Evolutionary conservation across 2,888 invertebrate genomes (phyloP).

Genomic region (Gari tellinella): DNA sequence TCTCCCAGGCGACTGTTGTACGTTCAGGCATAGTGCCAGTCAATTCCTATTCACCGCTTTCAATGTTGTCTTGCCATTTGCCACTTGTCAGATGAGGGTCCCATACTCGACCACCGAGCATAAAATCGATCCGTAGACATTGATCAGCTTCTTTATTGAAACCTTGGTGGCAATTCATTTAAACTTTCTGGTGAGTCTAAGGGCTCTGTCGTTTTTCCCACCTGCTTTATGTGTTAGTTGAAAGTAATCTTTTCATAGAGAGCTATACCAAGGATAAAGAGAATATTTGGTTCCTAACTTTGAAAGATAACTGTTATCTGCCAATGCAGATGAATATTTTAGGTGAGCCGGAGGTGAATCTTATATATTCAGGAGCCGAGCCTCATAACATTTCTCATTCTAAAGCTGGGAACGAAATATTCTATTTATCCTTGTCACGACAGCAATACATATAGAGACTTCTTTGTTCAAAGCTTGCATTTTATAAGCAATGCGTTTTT

Average conservation of each 20-base stretch:
- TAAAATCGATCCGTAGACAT: constrained; percentile 1
- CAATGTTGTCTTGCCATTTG: not conserved
- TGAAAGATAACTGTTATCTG: no score
- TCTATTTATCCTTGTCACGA: no score
- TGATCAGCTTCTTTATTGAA: constrained; percentile 11
- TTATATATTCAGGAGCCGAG: no score
- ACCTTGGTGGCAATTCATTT: constrained; percentile 18
- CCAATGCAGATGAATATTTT: no score
- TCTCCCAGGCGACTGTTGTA: not conserved
- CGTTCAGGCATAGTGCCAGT: not conserved
- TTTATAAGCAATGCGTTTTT: no score
- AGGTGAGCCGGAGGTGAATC: no score
- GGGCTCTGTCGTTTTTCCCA: constrained; percentile 13
- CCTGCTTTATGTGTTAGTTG: constrained; percentile 5
- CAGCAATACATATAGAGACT: no score
- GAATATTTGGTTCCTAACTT: no score
- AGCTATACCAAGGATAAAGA: no score
- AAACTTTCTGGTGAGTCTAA: constrained; percentile 19
- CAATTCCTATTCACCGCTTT: not conserved
- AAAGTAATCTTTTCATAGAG: constrained; percentile 13
- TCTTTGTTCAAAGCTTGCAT: no score
- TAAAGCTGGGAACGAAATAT: no score
- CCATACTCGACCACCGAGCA: not conserved
- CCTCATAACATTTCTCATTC: no score
- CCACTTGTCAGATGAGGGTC: not conserved